Conservation (phyloP, 2,888 invertebrate genomes). For the Chesias legatella region DNA sequence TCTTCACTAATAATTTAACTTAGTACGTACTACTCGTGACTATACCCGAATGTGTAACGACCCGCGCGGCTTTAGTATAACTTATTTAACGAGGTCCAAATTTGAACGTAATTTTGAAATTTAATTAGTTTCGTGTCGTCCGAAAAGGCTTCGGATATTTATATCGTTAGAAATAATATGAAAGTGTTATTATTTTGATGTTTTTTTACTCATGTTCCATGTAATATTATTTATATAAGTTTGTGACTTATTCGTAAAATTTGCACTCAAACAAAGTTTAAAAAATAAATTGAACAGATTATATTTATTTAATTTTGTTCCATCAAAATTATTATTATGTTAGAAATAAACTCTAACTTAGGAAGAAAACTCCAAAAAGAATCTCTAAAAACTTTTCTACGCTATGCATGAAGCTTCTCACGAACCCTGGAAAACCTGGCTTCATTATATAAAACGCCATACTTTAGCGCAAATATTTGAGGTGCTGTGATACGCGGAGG, state of each 20-base stretch:
- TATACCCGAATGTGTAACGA: constrained; percentile 12
- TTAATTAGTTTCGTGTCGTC: constrained; percentile 43
- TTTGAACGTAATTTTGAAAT: constrained; percentile 59
- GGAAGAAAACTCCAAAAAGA: background rate
- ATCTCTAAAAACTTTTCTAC: background rate
- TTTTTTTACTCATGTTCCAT: too few species aligned
- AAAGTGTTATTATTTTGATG: too few species aligned
- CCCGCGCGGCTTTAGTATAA: constrained; percentile 12
- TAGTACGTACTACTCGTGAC: constrained; percentile 20
- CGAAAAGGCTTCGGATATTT: too few species aligned
- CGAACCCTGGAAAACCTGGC: constrained; percentile 2
- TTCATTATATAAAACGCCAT: constrained; percentile 10
- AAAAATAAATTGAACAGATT: too few species aligned
- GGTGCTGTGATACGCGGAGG: constrained; percentile 21
- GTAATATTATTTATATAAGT: too few species aligned
- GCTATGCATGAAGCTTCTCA: background rate
- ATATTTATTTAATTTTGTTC: too few species aligned
- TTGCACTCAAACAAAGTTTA: too few species aligned
- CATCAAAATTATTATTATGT: background rate
- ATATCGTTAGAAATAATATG: too few species aligned
- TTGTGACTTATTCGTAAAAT: too few species aligned
- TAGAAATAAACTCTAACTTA: too few species aligned
- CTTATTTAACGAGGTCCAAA: constrained; percentile 34
- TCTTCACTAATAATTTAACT: too few species aligned
- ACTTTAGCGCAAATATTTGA: constrained; percentile 19